phyloP scores from a whole-genome alignment of 2,797 vertebrate genomes.

The Heteromormyrus szaboi region DNA sequence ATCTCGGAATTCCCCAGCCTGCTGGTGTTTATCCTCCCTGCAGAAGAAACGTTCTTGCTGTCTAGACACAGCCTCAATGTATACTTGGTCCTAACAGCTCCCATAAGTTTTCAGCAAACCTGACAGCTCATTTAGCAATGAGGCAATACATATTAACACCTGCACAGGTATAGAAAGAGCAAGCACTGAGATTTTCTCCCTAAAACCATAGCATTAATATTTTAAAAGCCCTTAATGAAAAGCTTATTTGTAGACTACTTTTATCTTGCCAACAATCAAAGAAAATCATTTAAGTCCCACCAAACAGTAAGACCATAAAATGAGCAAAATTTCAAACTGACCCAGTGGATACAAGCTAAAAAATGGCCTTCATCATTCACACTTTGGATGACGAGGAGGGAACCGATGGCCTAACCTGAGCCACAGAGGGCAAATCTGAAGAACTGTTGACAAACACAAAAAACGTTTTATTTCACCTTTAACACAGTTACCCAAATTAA shows the following conservation, averaged over 20 bases:
- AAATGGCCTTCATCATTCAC: background rate
- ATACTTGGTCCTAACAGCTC: background rate
- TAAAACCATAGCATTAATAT: background rate
- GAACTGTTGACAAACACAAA: background rate
- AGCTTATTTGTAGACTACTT: background rate
- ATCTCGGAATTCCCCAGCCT: background rate
- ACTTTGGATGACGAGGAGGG: background rate
- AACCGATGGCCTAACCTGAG: background rate
- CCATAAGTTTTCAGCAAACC: constrained; percentile 15
- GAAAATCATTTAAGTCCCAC: background rate
- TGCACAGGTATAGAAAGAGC: background rate
- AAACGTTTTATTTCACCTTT: background rate
- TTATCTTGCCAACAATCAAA: background rate
- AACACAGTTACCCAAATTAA: background rate
- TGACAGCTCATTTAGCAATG: constrained; percentile 1
- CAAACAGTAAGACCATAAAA: background rate
- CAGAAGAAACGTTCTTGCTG: background rate
- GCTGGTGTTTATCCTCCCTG: background rate
- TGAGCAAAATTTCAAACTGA: background rate
- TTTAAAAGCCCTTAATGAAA: background rate
- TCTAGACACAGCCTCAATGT: background rate
- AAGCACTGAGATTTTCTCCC: background rate
- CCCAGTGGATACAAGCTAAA: background rate
- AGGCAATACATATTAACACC: constrained; percentile 13
- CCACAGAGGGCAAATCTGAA: background rate